A percentile compares a stretch with the other conserved stretches of the same genome.
phyloP scores from a whole-genome alignment of 35 echinoderm and acorn worm species.

The Nesometra sesokonis region DNA sequence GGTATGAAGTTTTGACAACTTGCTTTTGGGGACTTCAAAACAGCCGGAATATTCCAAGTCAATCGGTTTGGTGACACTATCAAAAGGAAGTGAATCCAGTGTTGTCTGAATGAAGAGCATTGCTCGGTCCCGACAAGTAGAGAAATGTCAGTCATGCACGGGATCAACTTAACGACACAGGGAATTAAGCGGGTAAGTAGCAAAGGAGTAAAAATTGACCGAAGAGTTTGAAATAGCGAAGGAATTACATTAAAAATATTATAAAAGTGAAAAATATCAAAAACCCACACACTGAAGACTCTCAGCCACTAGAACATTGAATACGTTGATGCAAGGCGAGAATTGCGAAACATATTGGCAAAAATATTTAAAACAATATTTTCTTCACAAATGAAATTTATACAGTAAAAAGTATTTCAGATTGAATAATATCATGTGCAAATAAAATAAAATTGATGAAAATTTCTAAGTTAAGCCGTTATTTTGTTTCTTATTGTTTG shows the following conservation, averaged over 20 bases:
- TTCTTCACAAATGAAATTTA: no score
- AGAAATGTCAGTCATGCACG: neutral
- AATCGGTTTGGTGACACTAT: neutral
- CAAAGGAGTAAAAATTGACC: neutral
- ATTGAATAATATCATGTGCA: no score
- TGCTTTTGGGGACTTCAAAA: neutral
- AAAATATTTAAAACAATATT: no score
- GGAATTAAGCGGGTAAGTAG: neutral
- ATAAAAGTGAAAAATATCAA: neutral
- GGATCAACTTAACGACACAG: neutral
- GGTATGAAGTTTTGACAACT: neutral
- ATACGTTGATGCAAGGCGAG: no score
- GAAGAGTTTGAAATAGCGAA: neutral
- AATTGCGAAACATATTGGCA: no score
- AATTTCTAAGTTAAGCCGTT: no score
- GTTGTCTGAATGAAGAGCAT: neutral
- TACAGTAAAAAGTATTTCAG: no score
- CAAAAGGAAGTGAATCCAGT: neutral
- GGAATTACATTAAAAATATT: neutral
- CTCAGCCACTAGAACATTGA: neutral
- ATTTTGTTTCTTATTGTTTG: no score
- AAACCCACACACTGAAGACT: neutral
- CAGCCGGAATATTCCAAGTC: neutral
- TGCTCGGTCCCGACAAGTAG: neutral
- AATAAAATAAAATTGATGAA: no score